Evolutionary conservation across 2,797 vertebrate genomes (phyloP).

Genomic region (Sarcophilus harrisii): DNA sequence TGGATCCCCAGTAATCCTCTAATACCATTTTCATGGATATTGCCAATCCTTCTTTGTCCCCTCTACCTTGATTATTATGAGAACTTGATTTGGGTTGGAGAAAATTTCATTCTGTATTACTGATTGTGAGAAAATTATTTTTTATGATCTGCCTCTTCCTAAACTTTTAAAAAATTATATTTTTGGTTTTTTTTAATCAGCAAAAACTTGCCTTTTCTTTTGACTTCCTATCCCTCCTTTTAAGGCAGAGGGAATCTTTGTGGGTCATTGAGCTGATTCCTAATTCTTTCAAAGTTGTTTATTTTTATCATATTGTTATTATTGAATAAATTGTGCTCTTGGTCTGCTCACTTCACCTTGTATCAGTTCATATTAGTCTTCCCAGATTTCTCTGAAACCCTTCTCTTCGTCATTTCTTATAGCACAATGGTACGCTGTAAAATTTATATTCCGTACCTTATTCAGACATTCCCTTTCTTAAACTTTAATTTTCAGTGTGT

Average conservation of each 20-base stretch:
- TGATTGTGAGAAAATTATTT: background rate
- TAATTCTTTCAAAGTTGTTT: background rate
- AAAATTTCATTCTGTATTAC: background rate
- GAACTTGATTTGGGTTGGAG: background rate
- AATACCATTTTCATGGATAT: background rate
- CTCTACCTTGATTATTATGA: background rate
- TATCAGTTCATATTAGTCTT: background rate
- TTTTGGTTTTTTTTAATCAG: background rate
- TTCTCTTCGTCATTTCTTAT: background rate
- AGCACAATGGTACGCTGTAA: background rate
- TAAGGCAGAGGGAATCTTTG: background rate
- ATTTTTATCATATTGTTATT: background rate
- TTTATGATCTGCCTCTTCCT: background rate
- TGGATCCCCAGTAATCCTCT: background rate
- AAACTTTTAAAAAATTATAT: background rate
- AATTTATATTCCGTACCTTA: background rate
- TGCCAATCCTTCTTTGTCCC: background rate
- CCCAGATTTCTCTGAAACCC: background rate
- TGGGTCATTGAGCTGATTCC: background rate
- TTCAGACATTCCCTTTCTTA: background rate
- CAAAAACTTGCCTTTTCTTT: background rate
- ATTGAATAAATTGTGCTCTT: background rate
- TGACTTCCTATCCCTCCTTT: background rate
- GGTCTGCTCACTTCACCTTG: background rate
- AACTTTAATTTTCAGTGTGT: background rate